Evolutionary conservation across 1,140 invertebrate species (phyloP), one percentile per base, ranked within the genome.

Genomic region (Rhagoletis zephyria): DNA sequence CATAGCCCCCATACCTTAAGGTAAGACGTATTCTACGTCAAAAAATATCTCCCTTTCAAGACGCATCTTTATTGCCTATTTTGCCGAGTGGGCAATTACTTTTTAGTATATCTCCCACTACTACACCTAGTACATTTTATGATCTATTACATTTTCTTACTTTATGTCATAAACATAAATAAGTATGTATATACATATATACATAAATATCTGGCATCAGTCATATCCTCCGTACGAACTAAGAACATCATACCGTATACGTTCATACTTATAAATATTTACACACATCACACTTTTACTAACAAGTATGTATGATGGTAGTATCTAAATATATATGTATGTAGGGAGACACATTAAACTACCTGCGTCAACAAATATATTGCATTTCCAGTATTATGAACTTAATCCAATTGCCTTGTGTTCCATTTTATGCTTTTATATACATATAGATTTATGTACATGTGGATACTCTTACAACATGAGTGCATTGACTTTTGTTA

Each of bases 401-500:
- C 5, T 56, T 7, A 56, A 56, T 56, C 51, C 51, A 0, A 5
- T 56, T 56, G 51, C 51, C 51, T 56, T 56, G 2, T 56, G 51
- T 10, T 3, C 10, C 51, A 56, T 56, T 7, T 56, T 56, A 7
- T 56, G 51, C 51, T 56, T 56, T 56, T 56, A 5, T 56, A 56
- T 56, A n/a, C 64, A 10, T 42, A 10, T 5, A 3, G 30, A 5
- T 5, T 7, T 1, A 30, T 30, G 30, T 30, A 30, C 30, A 30
- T 30, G 30, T 30, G 30, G 30, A 30, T 30, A 30, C 30, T 30
- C 30, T 30, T 30, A 30, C 30, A 30, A 30, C 3, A 6, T n/a
- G 42, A 74, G 67, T 42, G 67, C 67, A 45, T 45, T 74, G 67
- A 74, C 67, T 74, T 74, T 74, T 42, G 45, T 45, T 48, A 40